Conservation (phyloP, 2,797 vertebrate genomes). For the Garrulus glandarius region DNA sequence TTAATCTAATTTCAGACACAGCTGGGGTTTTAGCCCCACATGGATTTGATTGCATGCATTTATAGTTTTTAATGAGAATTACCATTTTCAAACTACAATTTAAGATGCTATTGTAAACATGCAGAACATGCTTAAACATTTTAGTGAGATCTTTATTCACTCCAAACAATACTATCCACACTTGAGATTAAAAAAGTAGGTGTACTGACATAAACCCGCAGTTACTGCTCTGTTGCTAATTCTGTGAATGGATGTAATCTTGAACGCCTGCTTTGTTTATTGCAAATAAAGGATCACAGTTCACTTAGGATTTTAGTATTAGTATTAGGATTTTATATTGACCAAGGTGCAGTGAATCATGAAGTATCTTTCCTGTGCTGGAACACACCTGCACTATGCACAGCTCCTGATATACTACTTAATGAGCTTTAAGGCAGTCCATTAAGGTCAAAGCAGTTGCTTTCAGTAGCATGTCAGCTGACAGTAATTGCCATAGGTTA, state of each 20-base stretch:
- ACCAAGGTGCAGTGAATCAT: not conserved
- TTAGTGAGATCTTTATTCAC: not conserved
- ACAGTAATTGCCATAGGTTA: not conserved
- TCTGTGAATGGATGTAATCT: not conserved
- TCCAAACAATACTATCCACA: not conserved
- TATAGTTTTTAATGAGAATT: slow-evolving; percentile 54
- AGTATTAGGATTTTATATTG: not conserved
- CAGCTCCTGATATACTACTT: not conserved
- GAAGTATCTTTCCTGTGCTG: not conserved
- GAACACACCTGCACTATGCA: not conserved
- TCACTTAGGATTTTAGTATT: not conserved
- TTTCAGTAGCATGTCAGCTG: not conserved
- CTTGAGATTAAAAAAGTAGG: not conserved
- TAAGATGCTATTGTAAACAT: slow-evolving; percentile 25
- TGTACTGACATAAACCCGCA: not conserved
- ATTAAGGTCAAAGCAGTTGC: not conserved
- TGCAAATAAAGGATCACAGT: not conserved
- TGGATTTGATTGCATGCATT: slow-evolving; percentile 46
- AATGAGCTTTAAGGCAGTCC: slow-evolving; percentile 1
- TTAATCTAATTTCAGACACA: not conserved
- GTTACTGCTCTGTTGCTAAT: not conserved
- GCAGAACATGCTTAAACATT: not conserved
- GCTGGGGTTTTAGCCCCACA: not conserved
- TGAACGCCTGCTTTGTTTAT: not conserved
- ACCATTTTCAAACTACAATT: slow-evolving; percentile 37